A percentile compares a stretch with the other conserved stretches of the same genome.
phyloP scores from a whole-genome alignment of 2,113 vertebrate genomes.

The Lepus timidus region DNA sequence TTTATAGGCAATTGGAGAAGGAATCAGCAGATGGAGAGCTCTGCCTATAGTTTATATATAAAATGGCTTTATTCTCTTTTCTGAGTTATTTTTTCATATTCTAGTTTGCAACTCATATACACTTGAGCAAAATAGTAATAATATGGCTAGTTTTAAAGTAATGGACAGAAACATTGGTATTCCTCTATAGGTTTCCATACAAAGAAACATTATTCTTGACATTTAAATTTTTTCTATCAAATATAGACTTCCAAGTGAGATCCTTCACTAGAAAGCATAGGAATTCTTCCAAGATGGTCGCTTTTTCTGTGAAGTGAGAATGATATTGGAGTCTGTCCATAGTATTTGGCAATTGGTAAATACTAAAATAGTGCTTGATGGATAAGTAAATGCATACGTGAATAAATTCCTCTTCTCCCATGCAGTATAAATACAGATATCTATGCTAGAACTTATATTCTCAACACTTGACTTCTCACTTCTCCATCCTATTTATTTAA shows the following conservation, averaged over 20 bases:
- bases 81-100: not conserved
- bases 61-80: not conserved
- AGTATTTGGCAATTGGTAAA: not conserved
- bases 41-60: not conserved
- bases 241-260: not conserved
- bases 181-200: not conserved
- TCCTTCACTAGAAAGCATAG: not conserved
- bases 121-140: not conserved
- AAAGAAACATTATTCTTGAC: conserved; percentile 2
- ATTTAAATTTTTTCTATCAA: conserved; percentile 14
- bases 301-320: not conserved
- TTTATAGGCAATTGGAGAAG: too few species aligned
- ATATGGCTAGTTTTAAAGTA: not conserved
- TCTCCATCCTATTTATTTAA: not conserved
- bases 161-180: not conserved
- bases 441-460: not conserved
- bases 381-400: not conserved
- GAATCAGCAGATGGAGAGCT: too few species aligned
- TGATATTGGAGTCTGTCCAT: not conserved
- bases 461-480: too few species aligned
- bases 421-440: not conserved
- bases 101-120: not conserved
- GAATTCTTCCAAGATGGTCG: not conserved
- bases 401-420: not conserved
- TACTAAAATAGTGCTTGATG: not conserved